Conservation (phyloP, 2,113 vertebrate genomes). For the Xiphophorus hellerii region DNA sequence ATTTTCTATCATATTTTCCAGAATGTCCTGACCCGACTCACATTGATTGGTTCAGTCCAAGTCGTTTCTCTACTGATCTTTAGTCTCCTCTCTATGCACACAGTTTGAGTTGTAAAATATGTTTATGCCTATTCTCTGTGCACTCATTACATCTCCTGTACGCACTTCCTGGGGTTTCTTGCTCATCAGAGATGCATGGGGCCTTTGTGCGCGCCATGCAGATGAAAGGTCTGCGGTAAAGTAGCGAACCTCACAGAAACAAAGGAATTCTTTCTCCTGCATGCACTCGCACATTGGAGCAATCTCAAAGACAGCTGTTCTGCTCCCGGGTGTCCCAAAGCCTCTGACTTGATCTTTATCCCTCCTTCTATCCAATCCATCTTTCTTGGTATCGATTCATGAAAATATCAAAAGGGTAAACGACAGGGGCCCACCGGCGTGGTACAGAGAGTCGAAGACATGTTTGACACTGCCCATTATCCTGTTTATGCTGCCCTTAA, state of each 20-base stretch:
- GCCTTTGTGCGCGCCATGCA: slow-evolving; percentile 60
- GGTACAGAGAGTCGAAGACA: slow-evolving; percentile 19
- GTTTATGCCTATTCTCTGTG: slow-evolving; percentile 46
- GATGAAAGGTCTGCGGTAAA: slow-evolving; percentile 64
- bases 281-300: slow-evolving; percentile 66
- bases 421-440: slow-evolving; percentile 44
- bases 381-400: slow-evolving; percentile 48
- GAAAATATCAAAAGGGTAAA: slow-evolving; percentile 52
- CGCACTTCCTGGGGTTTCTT: slow-evolving; percentile 50
- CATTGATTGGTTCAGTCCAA: background rate
- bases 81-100: background rate
- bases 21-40: background rate
- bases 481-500: slow-evolving; percentile 28
- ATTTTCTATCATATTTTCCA: too few species aligned
- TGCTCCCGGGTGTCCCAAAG: slow-evolving; percentile 60
- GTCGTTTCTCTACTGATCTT: background rate
- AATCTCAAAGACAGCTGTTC: slow-evolving; percentile 71
- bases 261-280: slow-evolving; percentile 74
- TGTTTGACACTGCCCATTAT: slow-evolving; percentile 2
- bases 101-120: slow-evolving; percentile 50
- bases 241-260: slow-evolving; percentile 61
- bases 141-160: slow-evolving; percentile 52
- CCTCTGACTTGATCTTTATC: slow-evolving; percentile 37
- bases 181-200: slow-evolving; percentile 58
- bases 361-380: slow-evolving; percentile 20